phyloP scores from a whole-genome alignment of 2,888 invertebrate species.

The Meloe dianella region DNA sequence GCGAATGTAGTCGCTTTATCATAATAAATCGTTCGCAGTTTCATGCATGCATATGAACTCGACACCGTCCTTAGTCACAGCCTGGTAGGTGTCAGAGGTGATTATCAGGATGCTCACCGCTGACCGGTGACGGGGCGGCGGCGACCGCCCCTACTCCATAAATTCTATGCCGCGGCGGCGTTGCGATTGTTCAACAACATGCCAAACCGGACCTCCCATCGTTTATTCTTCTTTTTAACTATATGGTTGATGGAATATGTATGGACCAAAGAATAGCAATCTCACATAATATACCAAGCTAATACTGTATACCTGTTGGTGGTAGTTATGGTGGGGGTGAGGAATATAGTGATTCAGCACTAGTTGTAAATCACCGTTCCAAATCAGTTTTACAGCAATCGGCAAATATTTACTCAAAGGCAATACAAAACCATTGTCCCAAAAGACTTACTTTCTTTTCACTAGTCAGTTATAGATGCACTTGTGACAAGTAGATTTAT shows the following conservation, averaged over 20 bases:
- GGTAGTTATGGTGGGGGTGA: not conserved
- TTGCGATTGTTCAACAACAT: conserved; percentile 54
- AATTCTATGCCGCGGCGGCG: conserved; percentile 43
- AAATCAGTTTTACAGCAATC: conserved; percentile 52
- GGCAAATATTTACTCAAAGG: conserved; percentile 60
- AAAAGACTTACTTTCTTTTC: conserved; percentile 48
- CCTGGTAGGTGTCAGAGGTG: conserved; percentile 39
- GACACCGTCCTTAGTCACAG: conserved; percentile 55
- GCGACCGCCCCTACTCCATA: conserved; percentile 34
- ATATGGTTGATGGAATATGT: conserved; percentile 26
- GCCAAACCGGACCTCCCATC: conserved; percentile 54
- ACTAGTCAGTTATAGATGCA: conserved; percentile 45
- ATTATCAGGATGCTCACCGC: conserved; percentile 30
- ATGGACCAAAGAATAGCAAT: conserved; percentile 17
- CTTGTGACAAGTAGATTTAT: conserved; percentile 60
- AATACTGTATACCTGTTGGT: not conserved
- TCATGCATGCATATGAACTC: conserved; percentile 55
- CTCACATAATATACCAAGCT: not conserved
- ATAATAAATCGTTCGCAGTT: conserved; percentile 54
- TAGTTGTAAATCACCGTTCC: conserved; percentile 54
- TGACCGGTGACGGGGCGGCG: conserved; percentile 28
- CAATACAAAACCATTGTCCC: conserved; percentile 49
- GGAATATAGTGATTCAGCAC: conserved; percentile 50
- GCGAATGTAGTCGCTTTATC: conserved; percentile 57
- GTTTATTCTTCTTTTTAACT: conserved; percentile 40